Conservation (phyloP, 2,797 vertebrate genomes). For the Setipinna tenuifilis region DNA sequence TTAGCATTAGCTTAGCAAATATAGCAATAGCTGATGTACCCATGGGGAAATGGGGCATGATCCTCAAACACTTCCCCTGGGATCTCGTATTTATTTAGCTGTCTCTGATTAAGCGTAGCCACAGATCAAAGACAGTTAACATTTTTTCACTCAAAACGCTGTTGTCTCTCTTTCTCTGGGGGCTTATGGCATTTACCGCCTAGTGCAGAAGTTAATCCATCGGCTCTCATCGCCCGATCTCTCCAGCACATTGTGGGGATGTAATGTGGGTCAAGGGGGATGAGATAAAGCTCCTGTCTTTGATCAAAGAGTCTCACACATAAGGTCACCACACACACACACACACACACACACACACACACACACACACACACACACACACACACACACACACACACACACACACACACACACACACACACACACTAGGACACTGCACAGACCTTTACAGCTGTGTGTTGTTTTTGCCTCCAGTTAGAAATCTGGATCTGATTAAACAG, state of each 20-base stretch:
- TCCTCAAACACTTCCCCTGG: background rate
- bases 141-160: background rate
- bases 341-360: background rate
- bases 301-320: constrained; percentile 64
- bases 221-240: constrained; percentile 55
- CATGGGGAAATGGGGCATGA: background rate
- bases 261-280: constrained; percentile 58
- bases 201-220: constrained; percentile 44
- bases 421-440: background rate
- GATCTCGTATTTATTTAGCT: constrained; percentile 44
- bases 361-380: background rate
- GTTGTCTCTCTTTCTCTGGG: constrained; percentile 33
- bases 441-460: background rate
- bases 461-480: constrained; percentile 10
- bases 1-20: background rate
- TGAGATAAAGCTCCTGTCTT: constrained; percentile 47
- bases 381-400: constrained; percentile 20
- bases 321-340: background rate
- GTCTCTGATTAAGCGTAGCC: background rate
- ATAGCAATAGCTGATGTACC: background rate
- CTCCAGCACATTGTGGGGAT: constrained; percentile 42
- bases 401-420: background rate
- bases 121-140: constrained; percentile 47
- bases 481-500: constrained; percentile 2
- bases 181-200: constrained; percentile 56